phyloP scores from a whole-genome alignment of 2,888 invertebrate genomes.

The Lasius platythorax region DNA sequence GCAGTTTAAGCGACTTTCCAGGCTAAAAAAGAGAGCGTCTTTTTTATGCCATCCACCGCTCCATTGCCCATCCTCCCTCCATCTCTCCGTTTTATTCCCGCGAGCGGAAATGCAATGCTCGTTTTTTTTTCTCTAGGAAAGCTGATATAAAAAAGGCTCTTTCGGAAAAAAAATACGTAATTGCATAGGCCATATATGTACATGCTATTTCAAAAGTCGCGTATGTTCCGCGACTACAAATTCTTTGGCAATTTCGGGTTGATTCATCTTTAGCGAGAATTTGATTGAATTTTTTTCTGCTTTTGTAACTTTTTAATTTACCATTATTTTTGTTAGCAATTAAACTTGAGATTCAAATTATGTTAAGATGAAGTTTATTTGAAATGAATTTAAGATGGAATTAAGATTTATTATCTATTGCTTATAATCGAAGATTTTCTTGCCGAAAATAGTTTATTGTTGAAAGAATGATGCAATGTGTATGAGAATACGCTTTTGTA shows the following conservation, averaged over 20 bases:
- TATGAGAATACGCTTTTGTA: background rate
- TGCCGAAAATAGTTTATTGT: background rate
- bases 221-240: background rate
- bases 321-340: background rate
- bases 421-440: background rate
- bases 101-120: constrained; percentile 29
- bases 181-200: background rate
- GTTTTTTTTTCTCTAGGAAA: constrained; percentile 20
- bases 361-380: background rate
- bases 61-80: constrained; percentile 24
- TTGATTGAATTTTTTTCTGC: background rate
- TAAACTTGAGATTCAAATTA: background rate
- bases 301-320: background rate
- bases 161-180: constrained; percentile 29
- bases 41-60: constrained; percentile 47
- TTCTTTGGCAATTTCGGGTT: background rate
- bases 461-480: background rate
- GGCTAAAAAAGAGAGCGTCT: constrained; percentile 53
- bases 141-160: constrained; percentile 20
- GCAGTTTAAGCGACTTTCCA: constrained; percentile 53
- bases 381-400: background rate
- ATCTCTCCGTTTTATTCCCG: background rate
- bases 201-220: constrained; percentile 49
- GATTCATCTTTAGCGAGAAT: background rate
- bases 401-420: background rate